phyloP scores from a whole-genome alignment of 2,113 vertebrate genomes.

The Orycteropus afer region DNA sequence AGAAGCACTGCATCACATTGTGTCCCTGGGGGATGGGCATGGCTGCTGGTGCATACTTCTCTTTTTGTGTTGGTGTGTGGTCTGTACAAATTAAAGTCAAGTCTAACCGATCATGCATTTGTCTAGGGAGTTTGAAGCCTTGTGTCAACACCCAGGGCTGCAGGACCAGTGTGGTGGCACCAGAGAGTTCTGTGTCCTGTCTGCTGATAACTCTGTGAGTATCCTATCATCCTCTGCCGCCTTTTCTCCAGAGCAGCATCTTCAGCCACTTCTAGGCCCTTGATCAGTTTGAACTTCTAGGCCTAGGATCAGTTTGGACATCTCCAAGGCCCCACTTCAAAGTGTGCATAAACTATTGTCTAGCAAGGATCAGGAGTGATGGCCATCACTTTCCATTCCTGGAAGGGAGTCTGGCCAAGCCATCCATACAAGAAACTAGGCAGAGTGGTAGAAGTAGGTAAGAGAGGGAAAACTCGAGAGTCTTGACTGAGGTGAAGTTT shows the following conservation, averaged over 20 bases:
- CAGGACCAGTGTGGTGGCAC: no score
- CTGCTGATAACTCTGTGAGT: background rate
- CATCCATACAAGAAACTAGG: background rate
- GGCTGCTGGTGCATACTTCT: background rate
- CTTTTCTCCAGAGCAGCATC: background rate
- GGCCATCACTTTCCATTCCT: background rate
- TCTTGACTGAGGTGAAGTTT: no score
- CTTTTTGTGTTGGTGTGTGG: background rate
- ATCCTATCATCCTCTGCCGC: background rate
- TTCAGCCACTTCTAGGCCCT: background rate
- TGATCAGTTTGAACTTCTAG: no score
- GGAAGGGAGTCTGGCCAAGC: background rate
- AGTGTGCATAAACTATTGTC: background rate
- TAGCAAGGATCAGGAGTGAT: background rate
- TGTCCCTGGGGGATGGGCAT: background rate
- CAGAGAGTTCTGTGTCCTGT: background rate
- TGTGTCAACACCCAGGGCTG: background rate
- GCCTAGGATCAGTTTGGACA: background rate
- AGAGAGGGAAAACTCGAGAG: background rate
- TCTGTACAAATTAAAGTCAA: background rate
- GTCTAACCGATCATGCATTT: background rate
- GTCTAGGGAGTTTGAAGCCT: background rate
- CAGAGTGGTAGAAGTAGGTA: background rate
- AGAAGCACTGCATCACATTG: background rate
- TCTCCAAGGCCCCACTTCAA: background rate